Conservation (phyloP, 2,113 vertebrate genomes). For the Rana temporaria region DNA sequence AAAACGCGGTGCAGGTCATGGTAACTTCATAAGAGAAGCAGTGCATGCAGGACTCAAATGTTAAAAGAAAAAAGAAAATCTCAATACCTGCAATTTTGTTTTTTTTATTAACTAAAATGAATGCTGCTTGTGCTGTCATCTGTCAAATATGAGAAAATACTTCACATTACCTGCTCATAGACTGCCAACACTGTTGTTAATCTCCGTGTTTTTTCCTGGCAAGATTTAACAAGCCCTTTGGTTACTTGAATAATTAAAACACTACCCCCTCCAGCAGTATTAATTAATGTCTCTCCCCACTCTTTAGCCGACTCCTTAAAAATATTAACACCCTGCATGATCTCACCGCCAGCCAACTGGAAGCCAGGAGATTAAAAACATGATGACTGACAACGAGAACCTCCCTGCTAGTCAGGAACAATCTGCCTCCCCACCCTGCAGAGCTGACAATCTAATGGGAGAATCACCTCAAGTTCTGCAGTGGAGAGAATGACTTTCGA, state of each 20-base stretch:
- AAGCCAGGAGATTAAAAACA: not conserved
- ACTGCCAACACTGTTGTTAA: not conserved
- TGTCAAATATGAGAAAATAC: not conserved
- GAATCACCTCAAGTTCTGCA: not conserved
- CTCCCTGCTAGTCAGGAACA: slow-evolving; percentile 16
- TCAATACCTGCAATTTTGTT: no score
- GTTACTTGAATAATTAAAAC: slow-evolving; percentile 31
- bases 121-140: not conserved
- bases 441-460: slow-evolving; percentile 44
- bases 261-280: slow-evolving; percentile 11
- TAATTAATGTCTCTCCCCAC: slow-evolving; percentile 38
- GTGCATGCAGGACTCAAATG: no score
- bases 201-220: not conserved
- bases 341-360: slow-evolving; percentile 20
- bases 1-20: no score
- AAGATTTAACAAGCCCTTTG: slow-evolving; percentile 37
- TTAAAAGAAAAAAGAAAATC: no score
- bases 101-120: no score
- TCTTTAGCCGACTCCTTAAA: slow-evolving; percentile 7
- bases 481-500: slow-evolving; percentile 4
- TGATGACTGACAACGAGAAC: slow-evolving; percentile 16
- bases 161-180: not conserved
- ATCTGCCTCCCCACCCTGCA: slow-evolving; percentile 44
- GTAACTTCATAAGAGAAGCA: no score
- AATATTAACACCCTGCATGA: slow-evolving; percentile 29